Percentiles rank a stretch among this genome's conserved stretches.
Evolutionary conservation across 2,113 vertebrate species (phyloP).

Genomic region (Numida meleagris): DNA sequence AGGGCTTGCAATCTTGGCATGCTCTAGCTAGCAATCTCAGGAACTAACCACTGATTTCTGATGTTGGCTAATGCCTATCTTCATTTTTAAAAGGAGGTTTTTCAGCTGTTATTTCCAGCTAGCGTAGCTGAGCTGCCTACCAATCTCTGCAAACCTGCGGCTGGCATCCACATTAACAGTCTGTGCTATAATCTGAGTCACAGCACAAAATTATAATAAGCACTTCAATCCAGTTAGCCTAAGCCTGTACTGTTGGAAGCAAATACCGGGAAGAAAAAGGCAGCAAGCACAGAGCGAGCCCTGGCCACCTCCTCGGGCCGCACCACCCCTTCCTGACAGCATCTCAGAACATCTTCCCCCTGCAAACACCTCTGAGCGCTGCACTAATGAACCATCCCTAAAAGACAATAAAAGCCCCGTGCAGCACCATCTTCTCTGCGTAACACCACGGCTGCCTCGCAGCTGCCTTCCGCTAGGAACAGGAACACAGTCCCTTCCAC

Average conservation of each 20-base stretch:
- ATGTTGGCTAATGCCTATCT: not conserved
- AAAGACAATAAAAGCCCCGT: not conserved
- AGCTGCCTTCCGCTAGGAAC: not conserved
- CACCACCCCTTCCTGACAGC: not conserved
- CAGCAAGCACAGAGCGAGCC: not conserved
- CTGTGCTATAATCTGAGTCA: not conserved
- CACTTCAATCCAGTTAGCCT: not conserved
- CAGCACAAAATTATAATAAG: rapidly evolving
- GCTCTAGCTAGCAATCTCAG: not conserved
- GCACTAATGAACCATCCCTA: not conserved
- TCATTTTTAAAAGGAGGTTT: not conserved
- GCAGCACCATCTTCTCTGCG: not conserved
- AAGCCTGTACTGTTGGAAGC: not conserved
- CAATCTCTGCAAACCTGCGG: not conserved
- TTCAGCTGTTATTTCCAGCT: not conserved
- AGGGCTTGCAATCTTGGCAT: not conserved
- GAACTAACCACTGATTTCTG: not conserved
- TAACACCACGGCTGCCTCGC: not conserved
- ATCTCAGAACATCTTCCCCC: not conserved
- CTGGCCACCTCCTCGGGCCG: not conserved
- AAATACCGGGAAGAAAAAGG: not conserved
- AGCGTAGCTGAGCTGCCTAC: not conserved
- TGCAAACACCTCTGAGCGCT: not conserved
- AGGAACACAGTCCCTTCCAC: not conserved
- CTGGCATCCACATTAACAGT: not conserved